Conservation (phyloP, 1,140 invertebrate genomes). For the Brachionus koreanus region DNA sequence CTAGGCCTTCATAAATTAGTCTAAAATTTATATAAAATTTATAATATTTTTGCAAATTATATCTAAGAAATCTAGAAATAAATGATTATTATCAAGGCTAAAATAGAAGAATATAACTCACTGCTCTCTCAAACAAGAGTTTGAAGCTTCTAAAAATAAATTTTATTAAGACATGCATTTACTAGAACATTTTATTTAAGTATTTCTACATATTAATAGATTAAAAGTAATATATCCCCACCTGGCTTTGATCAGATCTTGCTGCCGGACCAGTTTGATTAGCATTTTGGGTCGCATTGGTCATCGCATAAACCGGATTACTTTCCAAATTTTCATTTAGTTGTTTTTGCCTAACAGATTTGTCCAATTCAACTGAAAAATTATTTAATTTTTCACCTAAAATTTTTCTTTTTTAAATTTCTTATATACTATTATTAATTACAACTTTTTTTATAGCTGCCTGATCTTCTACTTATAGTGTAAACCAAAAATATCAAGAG, state of each 20-base stretch:
- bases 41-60: background rate
- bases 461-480: background rate
- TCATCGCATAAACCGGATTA: background rate
- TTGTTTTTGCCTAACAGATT: background rate
- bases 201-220: background rate
- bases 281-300: background rate
- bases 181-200: background rate
- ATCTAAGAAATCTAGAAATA: background rate
- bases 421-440: background rate
- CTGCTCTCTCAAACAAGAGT: slow-evolving; percentile 21
- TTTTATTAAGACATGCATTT: background rate
- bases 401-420: background rate
- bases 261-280: background rate
- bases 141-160: slow-evolving; percentile 4
- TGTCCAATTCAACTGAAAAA: background rate
- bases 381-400: background rate
- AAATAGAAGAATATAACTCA: background rate
- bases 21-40: background rate
- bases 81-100: background rate
- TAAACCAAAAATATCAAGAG: background rate
- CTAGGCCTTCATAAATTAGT: background rate
- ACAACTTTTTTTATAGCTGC: background rate
- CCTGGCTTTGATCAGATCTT: slow-evolving; percentile 30
- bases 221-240: slow-evolving; percentile 40
- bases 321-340: background rate